Evolutionary conservation across 1,140 invertebrate genomes (phyloP), one percentile per base, ranked within the genome.

Genomic region (Heliothis subflexa): DNA sequence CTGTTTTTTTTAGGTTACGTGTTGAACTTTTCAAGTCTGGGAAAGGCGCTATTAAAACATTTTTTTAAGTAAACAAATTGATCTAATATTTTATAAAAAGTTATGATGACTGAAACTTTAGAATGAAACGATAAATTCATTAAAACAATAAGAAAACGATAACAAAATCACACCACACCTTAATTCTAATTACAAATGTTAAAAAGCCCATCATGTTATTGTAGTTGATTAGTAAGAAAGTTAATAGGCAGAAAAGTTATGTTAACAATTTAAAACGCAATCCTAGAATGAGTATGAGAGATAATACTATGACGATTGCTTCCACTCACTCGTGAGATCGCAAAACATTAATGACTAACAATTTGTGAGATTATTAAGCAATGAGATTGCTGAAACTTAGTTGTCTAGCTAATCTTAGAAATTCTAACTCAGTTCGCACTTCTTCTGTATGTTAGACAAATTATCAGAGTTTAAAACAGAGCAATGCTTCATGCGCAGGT

Each of bases 401-500:
- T 52, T 54, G 18, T 1, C 28, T 73, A 54, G 7, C 21, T 45
- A 47, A 18, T 11, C 33, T 50, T 50, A 73, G 10, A 71, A 12
- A 71, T 14, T 21, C 52, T 76, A 81, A 78, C 71, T 62, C 52
- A 70, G 57, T 83, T 85, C 88, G 84, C 88, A 90, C 83, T 89
- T 87, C 50, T 88, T 89, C 83, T 92, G 88, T 80, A 93, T 91
- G 85, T 94, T 93, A 21, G 90, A 85, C 52, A 91, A 78, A 79
- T 90, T 92, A 73, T 85, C 86, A 33, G 86, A 82, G 9, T 83
- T 86, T 71, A 94, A 76, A 16, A 91, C 89, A 45, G 95, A 95
- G 85, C 95, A 95, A 90, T 97, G 97, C 93, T 97, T 97, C 92
- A 96, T 95, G 86, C 95, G 95, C 79, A 97, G 95, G 90, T 97